phyloP scores from a whole-genome alignment of 2,797 vertebrate genomes.

The Capromys pilorides region DNA sequence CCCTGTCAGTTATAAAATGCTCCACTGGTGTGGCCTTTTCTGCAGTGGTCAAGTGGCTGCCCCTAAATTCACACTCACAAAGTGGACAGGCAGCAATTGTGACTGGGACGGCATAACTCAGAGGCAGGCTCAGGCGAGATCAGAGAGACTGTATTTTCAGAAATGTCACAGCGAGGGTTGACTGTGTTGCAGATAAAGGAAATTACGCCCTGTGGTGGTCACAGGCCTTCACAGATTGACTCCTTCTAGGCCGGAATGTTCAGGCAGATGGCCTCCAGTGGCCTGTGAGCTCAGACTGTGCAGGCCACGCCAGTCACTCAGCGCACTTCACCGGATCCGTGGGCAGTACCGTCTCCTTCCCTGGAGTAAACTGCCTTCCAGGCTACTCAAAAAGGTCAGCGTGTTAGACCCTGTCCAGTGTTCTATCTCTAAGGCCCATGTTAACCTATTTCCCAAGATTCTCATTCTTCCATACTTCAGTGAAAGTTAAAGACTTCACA shows the following conservation, averaged over 20 bases:
- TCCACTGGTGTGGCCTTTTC: background rate
- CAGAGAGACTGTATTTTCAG: background rate
- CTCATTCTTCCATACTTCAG: background rate
- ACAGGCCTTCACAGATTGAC: background rate
- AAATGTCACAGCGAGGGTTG: background rate
- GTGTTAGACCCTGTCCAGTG: background rate
- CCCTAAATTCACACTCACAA: constrained; percentile 5
- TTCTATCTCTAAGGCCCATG: background rate
- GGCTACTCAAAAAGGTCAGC: background rate
- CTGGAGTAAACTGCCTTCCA: background rate
- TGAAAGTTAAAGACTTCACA: constrained; percentile 13
- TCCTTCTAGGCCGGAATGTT: background rate
- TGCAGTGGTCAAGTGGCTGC: background rate
- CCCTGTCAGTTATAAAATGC: constrained; percentile 42
- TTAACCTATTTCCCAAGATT: background rate
- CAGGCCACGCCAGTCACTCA: background rate
- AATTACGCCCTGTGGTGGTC: background rate
- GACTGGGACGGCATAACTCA: background rate
- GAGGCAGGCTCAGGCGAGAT: background rate
- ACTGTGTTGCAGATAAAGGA: background rate
- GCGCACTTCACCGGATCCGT: background rate
- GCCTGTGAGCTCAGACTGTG: background rate
- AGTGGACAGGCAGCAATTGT: background rate
- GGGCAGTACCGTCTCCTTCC: background rate
- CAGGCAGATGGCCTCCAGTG: background rate